phyloP scores from a whole-genome alignment of 2,888 invertebrate species.

The Ellobium chinense region DNA sequence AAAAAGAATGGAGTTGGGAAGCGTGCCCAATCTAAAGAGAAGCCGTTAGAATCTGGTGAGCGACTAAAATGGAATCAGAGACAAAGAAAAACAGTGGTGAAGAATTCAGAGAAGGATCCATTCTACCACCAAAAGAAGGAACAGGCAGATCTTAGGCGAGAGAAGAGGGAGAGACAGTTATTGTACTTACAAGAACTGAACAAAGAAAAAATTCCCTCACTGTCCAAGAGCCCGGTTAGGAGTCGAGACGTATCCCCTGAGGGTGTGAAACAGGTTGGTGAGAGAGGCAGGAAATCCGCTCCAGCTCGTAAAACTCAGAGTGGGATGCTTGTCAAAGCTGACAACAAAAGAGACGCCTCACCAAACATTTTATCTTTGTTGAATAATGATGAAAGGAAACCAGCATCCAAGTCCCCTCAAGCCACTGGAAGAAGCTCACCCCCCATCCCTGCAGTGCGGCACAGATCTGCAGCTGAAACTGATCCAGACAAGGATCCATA shows the following conservation, averaged over 20 bases:
- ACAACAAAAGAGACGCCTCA: background rate
- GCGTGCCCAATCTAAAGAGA: slow-evolving; percentile 43
- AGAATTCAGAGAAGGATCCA: slow-evolving; percentile 76
- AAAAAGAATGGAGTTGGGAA: slow-evolving; percentile 49
- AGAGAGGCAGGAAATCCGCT: slow-evolving; percentile 25
- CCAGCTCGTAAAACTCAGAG: background rate
- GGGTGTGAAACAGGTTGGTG: slow-evolving; percentile 42
- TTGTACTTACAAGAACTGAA: slow-evolving; percentile 71
- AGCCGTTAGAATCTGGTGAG: slow-evolving; percentile 48
- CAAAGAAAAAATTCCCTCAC: slow-evolving; percentile 64
- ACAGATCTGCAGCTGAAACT: slow-evolving; percentile 42
- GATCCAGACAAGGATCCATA: slow-evolving; percentile 54
- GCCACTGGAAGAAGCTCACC: slow-evolving; percentile 51
- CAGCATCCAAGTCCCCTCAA: background rate
- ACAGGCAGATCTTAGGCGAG: slow-evolving; percentile 59
- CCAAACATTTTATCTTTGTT: slow-evolving; percentile 22
- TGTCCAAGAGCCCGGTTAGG: slow-evolving; percentile 38
- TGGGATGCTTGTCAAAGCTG: background rate
- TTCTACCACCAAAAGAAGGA: slow-evolving; percentile 65
- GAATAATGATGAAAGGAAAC: slow-evolving; percentile 4
- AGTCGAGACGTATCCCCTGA: slow-evolving; percentile 4
- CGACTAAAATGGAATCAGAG: slow-evolving; percentile 70
- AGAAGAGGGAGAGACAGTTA: slow-evolving; percentile 68
- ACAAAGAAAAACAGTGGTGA: slow-evolving; percentile 56
- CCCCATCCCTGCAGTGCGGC: slow-evolving; percentile 67